phyloP scores from a whole-genome alignment of 2,797 vertebrate species.

The Fringilla coelebs region DNA sequence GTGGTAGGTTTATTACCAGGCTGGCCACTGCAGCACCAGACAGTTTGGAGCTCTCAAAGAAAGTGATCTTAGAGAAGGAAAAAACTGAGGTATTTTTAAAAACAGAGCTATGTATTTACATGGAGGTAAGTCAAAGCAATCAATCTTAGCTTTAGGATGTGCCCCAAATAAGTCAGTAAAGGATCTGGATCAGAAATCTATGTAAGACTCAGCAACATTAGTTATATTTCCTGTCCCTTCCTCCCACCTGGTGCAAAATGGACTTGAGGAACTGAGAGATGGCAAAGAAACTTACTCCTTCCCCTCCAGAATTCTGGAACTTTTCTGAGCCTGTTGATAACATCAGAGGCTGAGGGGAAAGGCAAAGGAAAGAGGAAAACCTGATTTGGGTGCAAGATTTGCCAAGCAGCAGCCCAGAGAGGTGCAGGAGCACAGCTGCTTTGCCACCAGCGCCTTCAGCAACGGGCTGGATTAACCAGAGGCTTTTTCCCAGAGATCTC shows the following conservation, averaged over 20 bases:
- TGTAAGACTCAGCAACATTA: neutral
- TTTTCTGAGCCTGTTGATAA: neutral
- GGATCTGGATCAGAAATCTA: neutral
- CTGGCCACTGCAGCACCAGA: neutral
- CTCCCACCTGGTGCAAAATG: neutral
- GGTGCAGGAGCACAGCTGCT: fast-evolving
- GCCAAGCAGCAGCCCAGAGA: neutral
- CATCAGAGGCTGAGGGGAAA: neutral
- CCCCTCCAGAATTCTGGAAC: neutral
- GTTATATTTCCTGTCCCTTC: neutral
- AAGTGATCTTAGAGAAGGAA: neutral
- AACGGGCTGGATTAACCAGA: neutral
- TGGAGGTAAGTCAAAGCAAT: neutral
- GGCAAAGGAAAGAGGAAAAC: neutral
- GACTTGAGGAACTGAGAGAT: neutral
- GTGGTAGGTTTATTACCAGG: neutral
- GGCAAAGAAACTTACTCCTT: neutral
- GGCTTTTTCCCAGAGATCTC: neutral
- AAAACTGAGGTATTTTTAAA: neutral
- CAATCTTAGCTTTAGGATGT: neutral
- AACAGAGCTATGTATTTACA: neutral
- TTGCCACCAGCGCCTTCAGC: neutral
- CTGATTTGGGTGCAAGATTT: neutral
- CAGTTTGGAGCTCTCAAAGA: neutral
- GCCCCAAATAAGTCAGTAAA: neutral